Conservation (phyloP, 2,113 vertebrate genomes). For the Suncus etruscus region DNA sequence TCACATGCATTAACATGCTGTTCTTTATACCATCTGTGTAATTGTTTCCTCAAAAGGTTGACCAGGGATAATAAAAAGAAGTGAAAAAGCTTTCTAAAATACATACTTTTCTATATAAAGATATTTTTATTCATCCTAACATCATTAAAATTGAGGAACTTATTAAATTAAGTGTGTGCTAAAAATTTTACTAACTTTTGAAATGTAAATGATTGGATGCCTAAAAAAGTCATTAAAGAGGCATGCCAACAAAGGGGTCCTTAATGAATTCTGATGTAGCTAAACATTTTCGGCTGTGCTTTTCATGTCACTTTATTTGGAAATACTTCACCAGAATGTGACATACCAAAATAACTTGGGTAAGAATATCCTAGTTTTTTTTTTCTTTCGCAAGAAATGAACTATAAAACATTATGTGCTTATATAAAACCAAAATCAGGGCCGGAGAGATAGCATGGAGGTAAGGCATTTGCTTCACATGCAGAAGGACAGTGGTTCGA, state of each 20-base stretch:
- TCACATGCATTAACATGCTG: constrained; percentile 2
- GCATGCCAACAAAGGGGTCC: not conserved
- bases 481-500: too few species aligned
- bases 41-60: constrained; percentile 32
- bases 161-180: constrained; percentile 69
- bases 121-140: constrained; percentile 51
- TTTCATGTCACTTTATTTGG: constrained; percentile 80
- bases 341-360: constrained; percentile 76
- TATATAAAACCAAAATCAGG: constrained; percentile 68
- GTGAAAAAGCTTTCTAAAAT: constrained; percentile 10
- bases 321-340: constrained; percentile 80
- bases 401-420: constrained; percentile 73
- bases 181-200: constrained; percentile 67
- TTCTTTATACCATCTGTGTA: constrained; percentile 25
- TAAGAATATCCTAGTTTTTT: constrained; percentile 70
- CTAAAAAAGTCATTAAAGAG: constrained; percentile 40
- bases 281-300: constrained; percentile 77
- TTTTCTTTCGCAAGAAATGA: constrained; percentile 75
- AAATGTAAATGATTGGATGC: constrained; percentile 60
- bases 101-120: constrained; percentile 28
- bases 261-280: constrained; percentile 62
- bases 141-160: constrained; percentile 61
- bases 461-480: too few species aligned
- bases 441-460: too few species aligned
- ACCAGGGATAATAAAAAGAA: constrained; percentile 3